Evolutionary conservation across 37 sponge, comb jelly and placozoan species (phyloP), one percentile per base, ranked within the genome.

Genomic region (Eunapius fragilis): DNA sequence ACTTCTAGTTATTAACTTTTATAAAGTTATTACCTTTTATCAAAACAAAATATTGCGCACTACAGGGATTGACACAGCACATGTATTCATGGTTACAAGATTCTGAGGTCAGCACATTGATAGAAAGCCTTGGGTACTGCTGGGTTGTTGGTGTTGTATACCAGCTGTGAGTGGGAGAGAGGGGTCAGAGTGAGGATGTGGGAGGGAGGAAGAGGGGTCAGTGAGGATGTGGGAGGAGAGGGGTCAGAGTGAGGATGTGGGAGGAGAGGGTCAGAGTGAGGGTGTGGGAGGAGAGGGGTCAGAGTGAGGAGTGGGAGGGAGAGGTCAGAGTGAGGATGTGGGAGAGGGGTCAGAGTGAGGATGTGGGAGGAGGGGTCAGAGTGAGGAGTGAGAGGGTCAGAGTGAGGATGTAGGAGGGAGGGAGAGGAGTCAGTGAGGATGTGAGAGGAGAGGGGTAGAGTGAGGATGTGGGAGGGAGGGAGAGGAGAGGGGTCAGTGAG

Each of bases 81-180:
- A 17, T 58, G 19, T 58, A 19, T 19, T 4, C 47, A 58, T 13
- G 58, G 22, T 58, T 17, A 58, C 58, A 58, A 11, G 80, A 80
- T 49, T 68, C 26, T 50, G 27, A 96, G 70, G 71, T 96, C 96
- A 75, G 96, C 93, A 89, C 96, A 96, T 75, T 96, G 96, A 88
- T 91, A 96, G 84, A 96, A 96, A 25, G 41, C 77, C 11, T 87
- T 70, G 25, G 96, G 96, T 72, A 93, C 96, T n/a, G 76, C 25
- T 23, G 96, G 87, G 77, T 96, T 96, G 70, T 85, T 91, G 26
- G 96, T 96, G 68, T 77, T 58, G 77, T 96, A 96, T 3, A 28
- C 33, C 13, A 85, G 85, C 89, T 95, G 85, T 11, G 58, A 17
- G 58, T 58, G 17, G n/a, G n/a, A n/a, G n/a, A n/a, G n/a, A n/a